Percentiles rank a stretch among this genome's conserved stretches.
These are phyloP conservation scores for Otolemur crassicaudatus DNA, from an alignment of 2,797 vertebrate species.

Conservation along the genomic window DNA sequence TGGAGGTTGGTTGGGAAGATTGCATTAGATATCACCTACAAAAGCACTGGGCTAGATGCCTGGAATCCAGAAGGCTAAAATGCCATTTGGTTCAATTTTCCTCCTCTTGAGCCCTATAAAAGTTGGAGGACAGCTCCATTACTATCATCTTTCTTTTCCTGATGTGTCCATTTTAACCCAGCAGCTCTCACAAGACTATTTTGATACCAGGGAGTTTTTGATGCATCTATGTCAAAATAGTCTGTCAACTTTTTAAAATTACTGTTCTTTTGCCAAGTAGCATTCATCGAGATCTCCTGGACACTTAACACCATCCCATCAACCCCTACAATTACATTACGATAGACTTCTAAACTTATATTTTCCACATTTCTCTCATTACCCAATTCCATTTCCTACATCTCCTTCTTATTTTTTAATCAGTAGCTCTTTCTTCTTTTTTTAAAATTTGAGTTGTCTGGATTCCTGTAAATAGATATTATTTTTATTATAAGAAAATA, in stretches of 20 bases:
- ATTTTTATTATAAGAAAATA: neutral
- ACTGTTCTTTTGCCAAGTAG: neutral
- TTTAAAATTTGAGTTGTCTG: neutral
- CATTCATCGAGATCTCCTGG: neutral
- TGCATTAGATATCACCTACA: neutral
- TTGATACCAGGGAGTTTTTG: too few species aligned
- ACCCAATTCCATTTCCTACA: neutral
- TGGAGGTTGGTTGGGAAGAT: neutral
- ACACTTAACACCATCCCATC: neutral
- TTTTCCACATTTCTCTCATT: neutral
- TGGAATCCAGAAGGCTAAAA: neutral
- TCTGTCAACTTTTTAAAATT: neutral
- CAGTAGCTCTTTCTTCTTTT: neutral
- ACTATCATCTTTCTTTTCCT: neutral
- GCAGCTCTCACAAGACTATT: neutral
- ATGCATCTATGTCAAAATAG: neutral
- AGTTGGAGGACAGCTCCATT: accelerated
- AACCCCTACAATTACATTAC: accelerated
- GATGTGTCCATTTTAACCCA: neutral
- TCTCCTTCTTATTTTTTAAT: neutral
- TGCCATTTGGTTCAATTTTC: neutral
- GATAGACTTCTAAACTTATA: accelerated
- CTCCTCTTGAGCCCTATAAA: accelerated
- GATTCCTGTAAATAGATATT: neutral
- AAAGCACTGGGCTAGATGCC: neutral